Evolutionary conservation across 2,113 vertebrate genomes (phyloP), one percentile per base, ranked within the genome.

Genomic region (Macquaria australasica): DNA sequence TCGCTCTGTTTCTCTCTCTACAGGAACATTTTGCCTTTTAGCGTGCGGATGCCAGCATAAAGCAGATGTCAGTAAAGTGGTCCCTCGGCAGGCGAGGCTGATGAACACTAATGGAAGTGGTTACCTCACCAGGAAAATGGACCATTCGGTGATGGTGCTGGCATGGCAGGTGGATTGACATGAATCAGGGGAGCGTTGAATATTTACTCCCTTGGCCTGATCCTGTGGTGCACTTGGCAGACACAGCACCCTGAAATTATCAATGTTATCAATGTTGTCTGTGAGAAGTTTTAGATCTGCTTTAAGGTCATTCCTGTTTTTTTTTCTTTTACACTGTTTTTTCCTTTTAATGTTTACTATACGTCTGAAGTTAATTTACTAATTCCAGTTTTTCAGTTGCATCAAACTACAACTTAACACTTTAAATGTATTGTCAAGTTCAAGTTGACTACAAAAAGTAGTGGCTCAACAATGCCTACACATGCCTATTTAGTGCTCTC

Each of bases 41-140:
- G 92, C 58, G 78, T 91, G 90, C 75, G 77, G 71, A 72, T 48
- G 83, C 78, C 89, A 90, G 88, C 73, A 88, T 89, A 89, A 93
- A 95, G 91, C 92, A 94, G 94, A 94, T 93, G 93, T 94, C 90
- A 85, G 85, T 88, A 94, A 95, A 96, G 92, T 94, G 93, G 85
- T 94, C 93, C 92, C 94, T 85, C 60, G 90, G 93, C 88, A 88
- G 92, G 87, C 59, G 0, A 71, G 83, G 83, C 92, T 93, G 93
- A 94, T 95, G 92, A 96, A 95, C 94, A 90, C 91, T 94, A 95
- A 96, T 95, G 94, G 93, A 94, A 90, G 93, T 86, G 93, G 93
- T 95, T 95, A 94, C 87, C 93, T 94, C 92, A 94, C 91, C 91
- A 90, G 93, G 91, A 90, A 94, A 95, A 93, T 94, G 90, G 92